Evolutionary conservation across 1,140 invertebrate genomes (phyloP), one percentile per base, ranked within the genome.

Genomic region (Lepidostoma basale): DNA sequence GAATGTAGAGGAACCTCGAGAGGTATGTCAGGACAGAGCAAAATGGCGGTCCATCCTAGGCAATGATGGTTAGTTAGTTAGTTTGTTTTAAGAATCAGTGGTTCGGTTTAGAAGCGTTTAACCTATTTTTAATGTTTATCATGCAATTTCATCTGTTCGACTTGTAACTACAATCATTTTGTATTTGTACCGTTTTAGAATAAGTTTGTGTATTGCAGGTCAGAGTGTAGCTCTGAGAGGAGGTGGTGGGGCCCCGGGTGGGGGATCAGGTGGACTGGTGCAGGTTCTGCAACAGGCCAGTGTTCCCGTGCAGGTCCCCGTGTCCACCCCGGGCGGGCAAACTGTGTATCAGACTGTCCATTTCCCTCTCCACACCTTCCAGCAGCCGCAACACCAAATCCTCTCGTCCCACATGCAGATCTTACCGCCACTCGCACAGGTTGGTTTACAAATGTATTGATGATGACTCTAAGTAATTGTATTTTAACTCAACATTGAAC

Each of bases 261-360:
- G 90, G 91, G 87, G 88, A 76, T 73, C 78, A 63, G 86, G 85
- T 12, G 91, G 93, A 77, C 80, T 91, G 1, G 78, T 95, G 3
- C 93, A 95, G 77, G 88, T 94, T 73, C 33, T 71, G 22, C 85
- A 94, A 79, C 90, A 92, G 77, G 92, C 93, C 77, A 92, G 92
- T 14, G 92, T 97, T 42, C 94, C 95, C 0, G 92, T 97, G 12
- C 94, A 97, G 82, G 90, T 97, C 39, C 95, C 96, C 1, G 93
- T 98, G 60, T 92, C 93, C 66, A 89, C 92, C 5, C 88, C 88
- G 14, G 92, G 92, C 79, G 96, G 96, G 0, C 95, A 97, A 79
- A 97, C 94, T 0, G 88, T 97, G 58, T 94, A 95, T 77, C 95
- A 97, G 76, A 97, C 95, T 0, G 89, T 97, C 1, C 94, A 97